Evolutionary conservation across 2,888 invertebrate species (phyloP), one percentile per base, ranked within the genome.

Genomic region (Torymus auratus): DNA sequence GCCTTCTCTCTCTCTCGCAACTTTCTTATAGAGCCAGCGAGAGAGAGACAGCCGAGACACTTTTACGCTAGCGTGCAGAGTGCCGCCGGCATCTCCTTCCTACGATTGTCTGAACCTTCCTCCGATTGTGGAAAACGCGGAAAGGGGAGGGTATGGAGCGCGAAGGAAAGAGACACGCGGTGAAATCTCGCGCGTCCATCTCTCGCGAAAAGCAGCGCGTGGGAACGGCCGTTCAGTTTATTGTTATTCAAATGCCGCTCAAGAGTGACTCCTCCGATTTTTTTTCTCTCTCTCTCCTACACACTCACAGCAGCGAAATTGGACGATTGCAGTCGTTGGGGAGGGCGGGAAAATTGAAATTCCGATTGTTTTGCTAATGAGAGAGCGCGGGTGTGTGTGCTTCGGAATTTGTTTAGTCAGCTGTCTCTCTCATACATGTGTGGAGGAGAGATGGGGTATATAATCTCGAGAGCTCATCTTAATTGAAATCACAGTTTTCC

Each of bases 341-440:
- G 20, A 20, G 41, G 41, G 73, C 73, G 77, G 69, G 77, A 81
- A 78, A 81, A 81, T 81, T 77, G 72, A 81, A 81, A 77, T 64
- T 64, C 70, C 81, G 78, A 78, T 81, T 81, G 81, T 81, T 81
- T 81, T 81, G 81, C 81, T 81, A 81, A 81, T 81, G 78, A 81
- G 81, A 70, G 69, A 58, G 65, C 70, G 72, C 20, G 20, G 20
- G 20, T n/a, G 28, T 13, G 20, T 13, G 62, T 50, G 41, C 77
- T 65, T 71, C 55, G 78, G 75, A 78, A 75, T 82, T 82, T 82
- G 82, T 82, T 78, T 82, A 82, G 82, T 82, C 82, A 82, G 82
- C 82, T 68, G 82, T 78, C 78, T 80, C 14, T n/a, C 14, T 7
- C 60, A 17, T 13, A 23, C 20, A 55, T 3, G n/a, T 52, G 23